Conservation (phyloP, 2,888 invertebrate species). For the Lasioglossum villosulum region DNA sequence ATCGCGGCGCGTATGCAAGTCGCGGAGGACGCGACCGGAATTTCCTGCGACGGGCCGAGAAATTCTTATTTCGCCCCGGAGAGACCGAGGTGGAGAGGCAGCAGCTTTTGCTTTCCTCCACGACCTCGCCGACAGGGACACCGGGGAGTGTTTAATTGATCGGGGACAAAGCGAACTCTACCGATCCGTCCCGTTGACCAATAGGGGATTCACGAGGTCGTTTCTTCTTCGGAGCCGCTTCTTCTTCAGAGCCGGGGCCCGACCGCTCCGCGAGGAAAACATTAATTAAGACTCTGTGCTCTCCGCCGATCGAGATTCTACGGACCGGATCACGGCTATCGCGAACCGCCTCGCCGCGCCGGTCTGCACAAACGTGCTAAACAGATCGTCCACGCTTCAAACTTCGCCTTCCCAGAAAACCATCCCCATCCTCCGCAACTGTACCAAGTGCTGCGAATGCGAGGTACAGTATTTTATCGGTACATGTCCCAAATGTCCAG, state of each 20-base stretch:
- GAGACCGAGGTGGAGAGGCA: background rate
- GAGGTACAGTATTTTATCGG: too few species aligned
- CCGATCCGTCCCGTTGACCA: constrained; percentile 58
- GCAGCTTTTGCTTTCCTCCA: background rate
- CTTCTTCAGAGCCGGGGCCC: constrained; percentile 16
- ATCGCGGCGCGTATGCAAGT: constrained; percentile 43
- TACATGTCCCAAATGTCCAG: too few species aligned
- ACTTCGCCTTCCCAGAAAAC: background rate
- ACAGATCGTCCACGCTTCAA: constrained; percentile 27
- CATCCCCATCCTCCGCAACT: background rate
- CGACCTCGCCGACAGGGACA: constrained; percentile 19
- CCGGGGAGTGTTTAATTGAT: constrained; percentile 66
- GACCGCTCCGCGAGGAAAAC: constrained; percentile 55
- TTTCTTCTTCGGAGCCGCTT: constrained; percentile 49
- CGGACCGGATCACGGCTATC: constrained; percentile 46
- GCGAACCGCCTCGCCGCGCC: constrained; percentile 25
- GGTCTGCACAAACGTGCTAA: constrained; percentile 18
- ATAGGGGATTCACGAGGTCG: constrained; percentile 55
- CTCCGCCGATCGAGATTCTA: constrained; percentile 39
- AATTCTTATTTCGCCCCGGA: constrained; percentile 53
- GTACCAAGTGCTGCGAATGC: background rate
- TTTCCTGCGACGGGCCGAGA: constrained; percentile 60
- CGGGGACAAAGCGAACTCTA: constrained; percentile 56
- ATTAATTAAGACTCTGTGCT: constrained; percentile 67
- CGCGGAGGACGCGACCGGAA: constrained; percentile 68